Conservation (phyloP, 2,113 vertebrate genomes). For the Perca fluviatilis region DNA sequence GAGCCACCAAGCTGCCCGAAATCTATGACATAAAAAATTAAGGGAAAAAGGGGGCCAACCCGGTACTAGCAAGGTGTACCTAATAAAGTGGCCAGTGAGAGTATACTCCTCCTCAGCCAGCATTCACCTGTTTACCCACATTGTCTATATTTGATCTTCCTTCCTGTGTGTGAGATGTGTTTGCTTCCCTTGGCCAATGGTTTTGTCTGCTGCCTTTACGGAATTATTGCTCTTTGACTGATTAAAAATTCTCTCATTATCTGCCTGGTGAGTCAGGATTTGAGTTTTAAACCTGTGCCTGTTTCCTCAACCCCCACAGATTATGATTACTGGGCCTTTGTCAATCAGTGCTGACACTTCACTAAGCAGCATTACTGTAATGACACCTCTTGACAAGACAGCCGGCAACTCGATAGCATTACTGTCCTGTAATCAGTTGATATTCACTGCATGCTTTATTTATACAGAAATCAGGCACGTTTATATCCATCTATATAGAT, state of each 20-base stretch:
- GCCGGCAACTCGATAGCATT: not conserved
- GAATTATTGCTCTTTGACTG: not conserved
- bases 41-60: too few species aligned
- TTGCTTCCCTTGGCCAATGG: too few species aligned
- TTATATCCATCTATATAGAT: too few species aligned
- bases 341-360: not conserved
- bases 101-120: not conserved
- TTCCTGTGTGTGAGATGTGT: not conserved
- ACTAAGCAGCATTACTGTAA: not conserved
- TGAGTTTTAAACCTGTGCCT: not conserved
- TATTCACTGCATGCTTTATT: not conserved
- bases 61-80: too few species aligned
- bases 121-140: not conserved
- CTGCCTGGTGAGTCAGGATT: not conserved
- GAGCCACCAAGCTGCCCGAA: too few species aligned
- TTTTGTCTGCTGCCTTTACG: not conserved
- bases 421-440: not conserved
- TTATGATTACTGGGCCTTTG: conserved; percentile 10
- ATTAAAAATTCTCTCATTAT: not conserved
- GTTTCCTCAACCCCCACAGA: conserved; percentile 9
- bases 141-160: not conserved
- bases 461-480: not conserved
- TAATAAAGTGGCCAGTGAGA: too few species aligned
- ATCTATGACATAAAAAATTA: too few species aligned
- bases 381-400: not conserved